phyloP scores from a whole-genome alignment of 2,888 invertebrate genomes.

The Melinaea menophilus region DNA sequence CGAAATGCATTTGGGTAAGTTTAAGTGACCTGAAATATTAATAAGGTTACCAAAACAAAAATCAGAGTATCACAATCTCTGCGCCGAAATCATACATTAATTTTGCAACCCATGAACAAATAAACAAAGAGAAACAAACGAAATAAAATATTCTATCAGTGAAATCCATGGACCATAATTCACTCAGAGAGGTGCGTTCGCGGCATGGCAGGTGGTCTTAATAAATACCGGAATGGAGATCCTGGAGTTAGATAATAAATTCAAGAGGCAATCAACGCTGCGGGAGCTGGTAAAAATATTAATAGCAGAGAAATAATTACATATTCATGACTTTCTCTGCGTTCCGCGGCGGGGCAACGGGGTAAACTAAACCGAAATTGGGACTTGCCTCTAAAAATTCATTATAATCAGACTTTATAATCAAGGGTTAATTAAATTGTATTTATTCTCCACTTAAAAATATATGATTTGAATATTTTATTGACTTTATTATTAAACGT shows the following conservation, averaged over 20 bases:
- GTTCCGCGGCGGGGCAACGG: conserved; percentile 39
- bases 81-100: conserved; percentile 35
- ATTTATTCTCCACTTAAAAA: conserved; percentile 6
- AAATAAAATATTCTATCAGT: conserved; percentile 77
- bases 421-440: conserved; percentile 10
- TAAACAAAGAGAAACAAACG: conserved; percentile 52
- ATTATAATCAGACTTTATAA: conserved; percentile 20
- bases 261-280: conserved; percentile 78
- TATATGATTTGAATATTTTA: neutral
- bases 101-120: conserved; percentile 54
- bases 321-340: conserved; percentile 70
- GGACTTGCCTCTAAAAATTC: conserved; percentile 34
- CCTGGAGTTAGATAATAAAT: conserved; percentile 73
- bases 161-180: conserved; percentile 70
- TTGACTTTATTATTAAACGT: too few relatives aligned
- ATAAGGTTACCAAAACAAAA: neutral
- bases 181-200: conserved; percentile 62
- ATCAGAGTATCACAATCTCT: conserved; percentile 7
- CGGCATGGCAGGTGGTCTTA: conserved; percentile 74
- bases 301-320: conserved; percentile 76
- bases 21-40: too few relatives aligned
- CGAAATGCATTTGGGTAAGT: too few relatives aligned
- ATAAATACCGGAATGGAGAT: conserved; percentile 76
- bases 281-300: conserved; percentile 75
- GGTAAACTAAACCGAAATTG: conserved; percentile 59